Conservation (phyloP, 2,888 invertebrate species). For the Trichogramma dendrolimi region DNA sequence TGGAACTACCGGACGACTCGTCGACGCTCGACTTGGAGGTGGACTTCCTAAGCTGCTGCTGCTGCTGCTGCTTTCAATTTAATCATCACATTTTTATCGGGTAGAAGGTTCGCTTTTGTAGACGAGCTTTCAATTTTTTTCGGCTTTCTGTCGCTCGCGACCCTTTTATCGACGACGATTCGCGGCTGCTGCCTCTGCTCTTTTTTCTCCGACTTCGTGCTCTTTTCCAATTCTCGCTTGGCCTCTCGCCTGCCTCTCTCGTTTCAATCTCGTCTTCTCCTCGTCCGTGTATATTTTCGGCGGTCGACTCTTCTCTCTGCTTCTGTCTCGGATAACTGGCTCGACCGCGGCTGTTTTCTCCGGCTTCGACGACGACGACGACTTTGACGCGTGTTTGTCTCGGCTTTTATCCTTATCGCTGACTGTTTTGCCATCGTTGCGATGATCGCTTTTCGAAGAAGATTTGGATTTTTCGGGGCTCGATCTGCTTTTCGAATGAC, state of each 20-base stretch:
- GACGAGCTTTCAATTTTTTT: background rate
- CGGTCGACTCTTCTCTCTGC: constrained; percentile 17
- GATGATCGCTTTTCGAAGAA: no score
- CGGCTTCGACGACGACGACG: no score
- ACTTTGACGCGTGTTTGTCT: no score
- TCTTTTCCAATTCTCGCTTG: background rate
- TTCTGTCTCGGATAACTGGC: constrained; percentile 25
- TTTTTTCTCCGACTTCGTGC: constrained; percentile 1
- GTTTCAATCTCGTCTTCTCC: constrained; percentile 16
- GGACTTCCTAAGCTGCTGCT: background rate
- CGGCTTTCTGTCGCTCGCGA: constrained; percentile 7
- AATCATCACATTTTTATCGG: constrained; percentile 19
- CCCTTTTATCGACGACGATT: constrained; percentile 8
- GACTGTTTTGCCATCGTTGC: no score
- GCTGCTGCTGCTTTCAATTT: constrained; percentile 12
- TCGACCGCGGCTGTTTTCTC: constrained; percentile 28
- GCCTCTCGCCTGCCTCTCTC: constrained; percentile 11
- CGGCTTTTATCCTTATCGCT: no score
- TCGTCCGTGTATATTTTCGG: constrained; percentile 11
- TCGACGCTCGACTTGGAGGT: constrained; percentile 13
- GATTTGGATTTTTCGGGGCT: no score
- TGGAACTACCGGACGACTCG: background rate
- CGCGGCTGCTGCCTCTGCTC: constrained; percentile 8
- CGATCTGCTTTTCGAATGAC: no score
- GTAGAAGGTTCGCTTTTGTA: constrained; percentile 7